Percentiles rank a stretch among this genome's conserved stretches.
These are phyloP conservation scores for Elysia chlorotica DNA, from an alignment of 1,140 invertebrate genomes.

Conservation along the genomic window DNA sequence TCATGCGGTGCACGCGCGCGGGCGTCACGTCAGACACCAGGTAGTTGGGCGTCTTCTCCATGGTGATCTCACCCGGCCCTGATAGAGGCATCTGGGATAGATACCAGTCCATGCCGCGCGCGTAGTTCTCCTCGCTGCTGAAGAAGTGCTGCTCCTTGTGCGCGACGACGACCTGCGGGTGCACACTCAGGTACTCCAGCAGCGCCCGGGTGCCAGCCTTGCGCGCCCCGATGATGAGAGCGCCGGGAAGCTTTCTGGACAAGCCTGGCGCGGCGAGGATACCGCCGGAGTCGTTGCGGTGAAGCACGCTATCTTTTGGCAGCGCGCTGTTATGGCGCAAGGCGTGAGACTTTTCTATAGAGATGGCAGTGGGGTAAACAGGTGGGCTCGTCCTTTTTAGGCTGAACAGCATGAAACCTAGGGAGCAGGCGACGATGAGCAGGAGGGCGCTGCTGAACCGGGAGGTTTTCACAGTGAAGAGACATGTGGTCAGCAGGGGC, in stretches of 20 bases:
- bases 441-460: too few species aligned
- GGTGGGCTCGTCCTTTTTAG: too few species aligned
- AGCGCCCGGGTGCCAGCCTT: constrained; percentile 64
- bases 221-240: constrained; percentile 62
- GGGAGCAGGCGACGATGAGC: too few species aligned
- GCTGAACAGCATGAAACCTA: too few species aligned
- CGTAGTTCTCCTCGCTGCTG: constrained; percentile 60
- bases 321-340: too few species aligned
- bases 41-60: constrained; percentile 67
- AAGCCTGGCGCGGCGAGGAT: too few species aligned
- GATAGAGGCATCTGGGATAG: constrained; percentile 57
- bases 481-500: too few species aligned
- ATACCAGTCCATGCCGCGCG: constrained; percentile 63
- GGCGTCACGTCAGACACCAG: constrained; percentile 74
- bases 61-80: constrained; percentile 58
- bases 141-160: constrained; percentile 65
- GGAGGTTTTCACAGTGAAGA: too few species aligned
- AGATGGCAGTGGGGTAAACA: too few species aligned
- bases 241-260: constrained; percentile 44
- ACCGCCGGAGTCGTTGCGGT: too few species aligned
- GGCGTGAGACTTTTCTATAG: too few species aligned
- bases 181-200: constrained; percentile 61
- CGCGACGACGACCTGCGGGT: constrained; percentile 57
- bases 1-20: constrained; percentile 82
- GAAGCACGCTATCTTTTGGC: too few species aligned